Evolutionary conservation across 2,797 vertebrate genomes (phyloP).

Genomic region (Euthynnus affinis): DNA sequence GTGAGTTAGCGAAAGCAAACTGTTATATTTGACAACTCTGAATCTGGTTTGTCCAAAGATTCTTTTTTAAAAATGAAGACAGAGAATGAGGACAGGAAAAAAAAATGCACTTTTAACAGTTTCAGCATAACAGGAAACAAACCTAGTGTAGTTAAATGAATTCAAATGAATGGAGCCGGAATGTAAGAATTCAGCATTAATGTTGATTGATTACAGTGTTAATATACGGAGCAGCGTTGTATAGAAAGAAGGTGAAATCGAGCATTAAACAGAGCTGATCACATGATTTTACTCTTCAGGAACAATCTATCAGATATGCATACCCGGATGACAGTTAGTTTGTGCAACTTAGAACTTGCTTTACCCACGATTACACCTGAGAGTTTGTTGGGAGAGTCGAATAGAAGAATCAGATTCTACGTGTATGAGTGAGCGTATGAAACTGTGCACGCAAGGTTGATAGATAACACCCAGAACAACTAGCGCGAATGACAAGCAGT

Average conservation of each 20-base stretch:
- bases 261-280: neutral
- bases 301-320: neutral
- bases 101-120: neutral
- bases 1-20: neutral
- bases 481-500: neutral
- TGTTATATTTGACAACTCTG: neutral
- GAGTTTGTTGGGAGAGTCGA: neutral
- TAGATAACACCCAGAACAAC: constrained; percentile 15
- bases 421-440: too few relatives aligned
- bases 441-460: neutral
- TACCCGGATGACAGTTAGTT: neutral
- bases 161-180: neutral
- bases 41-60: too few relatives aligned
- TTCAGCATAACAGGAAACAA: too few relatives aligned
- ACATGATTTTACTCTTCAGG: neutral
- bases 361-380: neutral
- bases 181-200: neutral
- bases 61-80: too few relatives aligned
- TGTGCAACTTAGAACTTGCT: neutral
- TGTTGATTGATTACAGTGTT: neutral
- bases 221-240: neutral
- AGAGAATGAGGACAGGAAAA: too few relatives aligned
- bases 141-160: neutral
- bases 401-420: too few relatives aligned
- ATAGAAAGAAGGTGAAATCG: neutral